Conservation (phyloP, 2,797 vertebrate genomes). For the Sebastes diaconus region DNA sequence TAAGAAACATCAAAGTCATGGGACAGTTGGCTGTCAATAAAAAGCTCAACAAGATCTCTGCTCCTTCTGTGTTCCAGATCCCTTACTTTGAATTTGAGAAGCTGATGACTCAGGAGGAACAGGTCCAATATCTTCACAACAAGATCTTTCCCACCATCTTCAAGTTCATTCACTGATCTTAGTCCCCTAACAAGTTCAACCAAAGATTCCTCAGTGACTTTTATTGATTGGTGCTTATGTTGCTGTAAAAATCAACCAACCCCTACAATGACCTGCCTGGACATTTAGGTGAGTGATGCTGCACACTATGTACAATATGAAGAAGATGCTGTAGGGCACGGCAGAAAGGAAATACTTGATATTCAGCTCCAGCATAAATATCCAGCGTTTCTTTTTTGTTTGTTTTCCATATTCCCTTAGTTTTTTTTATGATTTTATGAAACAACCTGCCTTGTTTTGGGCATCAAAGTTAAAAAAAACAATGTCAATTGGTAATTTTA, state of each 20-base stretch:
- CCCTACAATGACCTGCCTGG: neutral
- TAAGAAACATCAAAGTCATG: neutral
- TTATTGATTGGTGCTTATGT: neutral
- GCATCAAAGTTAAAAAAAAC: neutral
- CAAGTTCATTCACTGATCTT: conserved; percentile 23
- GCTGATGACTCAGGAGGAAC: conserved; percentile 19
- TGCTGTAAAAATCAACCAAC: neutral
- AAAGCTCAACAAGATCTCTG: neutral
- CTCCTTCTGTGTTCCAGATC: conserved; percentile 31
- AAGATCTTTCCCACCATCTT: conserved; percentile 55
- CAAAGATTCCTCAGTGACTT: neutral
- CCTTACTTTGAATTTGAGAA: conserved; percentile 65
- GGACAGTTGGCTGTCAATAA: neutral
- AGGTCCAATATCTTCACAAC: conserved; percentile 45
- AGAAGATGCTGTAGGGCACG: neutral
- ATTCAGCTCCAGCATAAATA: neutral
- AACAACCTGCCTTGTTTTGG: neutral
- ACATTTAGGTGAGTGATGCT: neutral
- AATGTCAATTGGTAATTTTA: neutral
- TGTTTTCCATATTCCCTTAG: no score
- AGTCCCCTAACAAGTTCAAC: neutral
- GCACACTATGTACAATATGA: neutral
- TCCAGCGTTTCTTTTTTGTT: neutral
- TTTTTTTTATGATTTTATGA: neutral
- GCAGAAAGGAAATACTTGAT: neutral